A percentile compares a stretch with the other conserved stretches of the same genome.
Conservation (phyloP, 1,140 invertebrate genomes). For the Stratiolaelaps scimitus region DNA sequence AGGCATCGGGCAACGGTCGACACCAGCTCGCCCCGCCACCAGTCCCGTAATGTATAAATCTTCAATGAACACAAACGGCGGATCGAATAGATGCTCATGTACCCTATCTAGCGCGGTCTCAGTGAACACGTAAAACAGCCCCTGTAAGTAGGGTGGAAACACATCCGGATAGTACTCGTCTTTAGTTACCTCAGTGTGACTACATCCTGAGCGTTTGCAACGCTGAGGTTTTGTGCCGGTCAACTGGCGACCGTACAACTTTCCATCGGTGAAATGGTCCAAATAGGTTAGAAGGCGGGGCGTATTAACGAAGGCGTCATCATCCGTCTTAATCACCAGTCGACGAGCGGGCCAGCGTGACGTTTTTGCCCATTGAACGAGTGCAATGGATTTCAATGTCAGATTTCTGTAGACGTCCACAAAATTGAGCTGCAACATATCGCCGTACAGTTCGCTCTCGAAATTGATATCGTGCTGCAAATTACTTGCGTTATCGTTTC, state of each 20-base stretch:
- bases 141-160: slow-evolving; percentile 47
- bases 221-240: not conserved
- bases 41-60: slow-evolving; percentile 44
- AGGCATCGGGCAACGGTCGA: not conserved
- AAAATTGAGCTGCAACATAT: slow-evolving; percentile 37
- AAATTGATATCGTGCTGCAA: not conserved
- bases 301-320: slow-evolving; percentile 38
- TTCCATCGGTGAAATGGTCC: not conserved
- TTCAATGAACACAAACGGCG: slow-evolving; percentile 43
- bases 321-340: slow-evolving; percentile 35
- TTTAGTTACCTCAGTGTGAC: slow-evolving; percentile 36
- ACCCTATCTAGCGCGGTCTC: not conserved
- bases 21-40: not conserved
- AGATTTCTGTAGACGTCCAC: slow-evolving; percentile 34
- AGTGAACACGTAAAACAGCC: slow-evolving; percentile 37
- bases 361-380: slow-evolving; percentile 34
- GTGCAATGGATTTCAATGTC: slow-evolving; percentile 34
- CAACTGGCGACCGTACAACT: slow-evolving; percentile 31
- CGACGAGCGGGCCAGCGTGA: slow-evolving; percentile 31
- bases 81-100: slow-evolving; percentile 20
- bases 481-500: not conserved
- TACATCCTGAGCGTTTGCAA: not conserved
- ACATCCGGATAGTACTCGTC: slow-evolving; percentile 35
- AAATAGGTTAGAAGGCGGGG: slow-evolving; percentile 44
- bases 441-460: slow-evolving; percentile 22